A percentile compares a stretch with the other conserved stretches of the same genome.
Evolutionary conservation across 2,797 vertebrate species (phyloP).

Genomic region (Brachyalestes nurse): DNA sequence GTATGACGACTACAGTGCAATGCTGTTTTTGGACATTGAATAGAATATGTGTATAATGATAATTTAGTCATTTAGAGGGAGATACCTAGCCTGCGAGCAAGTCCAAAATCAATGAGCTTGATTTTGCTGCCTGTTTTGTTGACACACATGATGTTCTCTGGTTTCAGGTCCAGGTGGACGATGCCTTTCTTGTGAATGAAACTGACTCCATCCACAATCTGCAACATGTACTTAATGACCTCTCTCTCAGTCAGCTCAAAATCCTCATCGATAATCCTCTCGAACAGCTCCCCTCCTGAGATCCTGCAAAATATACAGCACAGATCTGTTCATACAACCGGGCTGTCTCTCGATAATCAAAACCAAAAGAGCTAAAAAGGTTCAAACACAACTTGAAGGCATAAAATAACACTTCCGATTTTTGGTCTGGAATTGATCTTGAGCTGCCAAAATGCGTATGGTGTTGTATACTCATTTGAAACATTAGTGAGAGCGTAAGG

Average conservation of each 20-base stretch:
- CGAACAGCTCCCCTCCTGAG: slow-evolving; percentile 95
- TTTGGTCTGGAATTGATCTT: background rate
- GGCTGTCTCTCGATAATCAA: background rate
- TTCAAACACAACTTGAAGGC: no score
- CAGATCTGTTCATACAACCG: background rate
- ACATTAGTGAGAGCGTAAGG: background rate
- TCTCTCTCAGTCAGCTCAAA: slow-evolving; percentile 96
- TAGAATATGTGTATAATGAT: no score
- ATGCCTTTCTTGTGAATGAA: slow-evolving; percentile 97
- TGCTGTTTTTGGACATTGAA: no score
- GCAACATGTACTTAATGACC: slow-evolving; percentile 97
- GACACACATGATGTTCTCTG: slow-evolving; percentile 99
- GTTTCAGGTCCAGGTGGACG: slow-evolving; percentile 96
- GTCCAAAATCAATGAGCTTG: slow-evolving; percentile 98
- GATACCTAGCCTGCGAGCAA: slow-evolving; percentile 91
- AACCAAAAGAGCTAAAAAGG: background rate
- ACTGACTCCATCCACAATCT: slow-evolving; percentile 93
- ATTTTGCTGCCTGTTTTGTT: slow-evolving; percentile 96
- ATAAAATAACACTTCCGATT: background rate
- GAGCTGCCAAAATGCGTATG: background rate
- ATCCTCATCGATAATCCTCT: slow-evolving; percentile 97
- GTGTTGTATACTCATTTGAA: background rate
- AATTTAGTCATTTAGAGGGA: no score
- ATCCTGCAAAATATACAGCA: slow-evolving; percentile 75
- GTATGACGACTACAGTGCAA: no score